Evolutionary conservation across 2,888 invertebrate species (phyloP).

Genomic region (Conus canariensis): DNA sequence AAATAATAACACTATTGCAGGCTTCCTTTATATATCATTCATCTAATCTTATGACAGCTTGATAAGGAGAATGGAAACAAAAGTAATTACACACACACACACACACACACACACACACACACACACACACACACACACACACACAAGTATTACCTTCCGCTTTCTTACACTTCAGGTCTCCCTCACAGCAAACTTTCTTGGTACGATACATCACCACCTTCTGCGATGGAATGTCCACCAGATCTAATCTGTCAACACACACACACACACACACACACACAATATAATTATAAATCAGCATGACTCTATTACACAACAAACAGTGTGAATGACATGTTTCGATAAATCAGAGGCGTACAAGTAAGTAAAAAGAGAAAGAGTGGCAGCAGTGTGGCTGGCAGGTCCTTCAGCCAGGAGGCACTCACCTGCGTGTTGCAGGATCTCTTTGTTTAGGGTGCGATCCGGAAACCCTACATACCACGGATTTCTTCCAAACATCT

Average conservation of each 20-base stretch:
- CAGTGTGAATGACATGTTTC: too few species aligned
- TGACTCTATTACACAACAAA: too few species aligned
- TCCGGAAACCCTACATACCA: too few species aligned
- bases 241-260: slow-evolving; percentile 59
- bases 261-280: not conserved
- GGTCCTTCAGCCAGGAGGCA: too few species aligned
- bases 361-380: too few species aligned
- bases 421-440: not conserved
- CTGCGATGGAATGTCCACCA: slow-evolving; percentile 59
- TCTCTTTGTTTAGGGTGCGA: too few species aligned
- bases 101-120: not conserved
- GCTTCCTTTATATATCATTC: not conserved
- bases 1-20: too few species aligned
- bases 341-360: too few species aligned
- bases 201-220: slow-evolving; percentile 54
- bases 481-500: too few species aligned
- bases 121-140: not conserved
- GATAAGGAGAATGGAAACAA: not conserved
- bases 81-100: not conserved
- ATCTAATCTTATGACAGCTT: too few species aligned
- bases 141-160: slow-evolving; percentile 42
- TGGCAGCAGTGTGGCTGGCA: too few species aligned
- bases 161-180: slow-evolving; percentile 61
- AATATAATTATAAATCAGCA: too few species aligned
- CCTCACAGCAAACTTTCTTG: slow-evolving; percentile 60